Conservation (phyloP, 2,888 invertebrate species). For the Phasia obesa region DNA sequence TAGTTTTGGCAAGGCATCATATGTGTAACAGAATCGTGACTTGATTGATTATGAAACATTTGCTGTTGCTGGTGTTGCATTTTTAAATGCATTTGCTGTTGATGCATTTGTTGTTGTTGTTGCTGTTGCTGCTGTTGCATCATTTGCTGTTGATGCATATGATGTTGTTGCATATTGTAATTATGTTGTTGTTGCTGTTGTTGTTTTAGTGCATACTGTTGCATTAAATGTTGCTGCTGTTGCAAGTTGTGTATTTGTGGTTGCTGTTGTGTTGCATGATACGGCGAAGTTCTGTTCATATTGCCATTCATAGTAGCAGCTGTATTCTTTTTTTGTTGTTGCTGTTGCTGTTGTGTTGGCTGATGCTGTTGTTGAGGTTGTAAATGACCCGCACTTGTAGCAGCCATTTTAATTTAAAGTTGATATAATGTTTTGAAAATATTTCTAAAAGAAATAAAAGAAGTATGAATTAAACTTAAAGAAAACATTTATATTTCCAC, state of each 20-base stretch:
- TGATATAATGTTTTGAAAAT: not conserved
- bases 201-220: slow-evolving; percentile 71
- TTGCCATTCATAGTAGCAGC: slow-evolving; percentile 74
- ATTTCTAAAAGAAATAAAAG: slow-evolving; percentile 60
- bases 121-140: slow-evolving; percentile 63
- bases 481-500: not conserved
- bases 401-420: slow-evolving; percentile 78
- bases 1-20: slow-evolving; percentile 69
- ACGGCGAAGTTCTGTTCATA: slow-evolving; percentile 72
- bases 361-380: slow-evolving; percentile 75
- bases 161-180: slow-evolving; percentile 73
- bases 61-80: slow-evolving; percentile 68
- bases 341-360: slow-evolving; percentile 74
- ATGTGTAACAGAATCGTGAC: slow-evolving; percentile 54
- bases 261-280: slow-evolving; percentile 73
- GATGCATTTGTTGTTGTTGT: slow-evolving; percentile 73
- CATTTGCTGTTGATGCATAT: slow-evolving; percentile 71
- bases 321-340: slow-evolving; percentile 78
- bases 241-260: slow-evolving; percentile 74
- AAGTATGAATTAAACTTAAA: not conserved
- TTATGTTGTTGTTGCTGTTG: slow-evolving; percentile 71
- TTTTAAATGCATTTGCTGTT: slow-evolving; percentile 68
- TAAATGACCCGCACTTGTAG: slow-evolving; percentile 82
- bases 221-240: slow-evolving; percentile 74
- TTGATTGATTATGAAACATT: slow-evolving; percentile 59